Conservation (phyloP, 2,888 invertebrate genomes). For the Diadegma fenestrale region DNA sequence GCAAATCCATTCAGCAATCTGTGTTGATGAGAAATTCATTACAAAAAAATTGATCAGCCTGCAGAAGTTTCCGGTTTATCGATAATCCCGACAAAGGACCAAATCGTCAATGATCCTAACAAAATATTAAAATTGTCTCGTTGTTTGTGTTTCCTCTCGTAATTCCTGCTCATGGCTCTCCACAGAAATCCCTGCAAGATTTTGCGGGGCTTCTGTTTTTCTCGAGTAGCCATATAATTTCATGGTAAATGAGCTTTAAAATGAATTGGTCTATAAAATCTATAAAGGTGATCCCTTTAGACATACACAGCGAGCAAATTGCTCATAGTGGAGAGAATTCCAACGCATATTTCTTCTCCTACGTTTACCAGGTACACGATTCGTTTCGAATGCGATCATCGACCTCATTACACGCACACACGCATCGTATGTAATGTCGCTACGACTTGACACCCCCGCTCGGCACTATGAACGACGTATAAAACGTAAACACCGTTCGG, state of each 20-base stretch:
- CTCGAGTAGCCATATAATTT: slow-evolving; percentile 77
- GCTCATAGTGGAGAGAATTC: slow-evolving; percentile 65
- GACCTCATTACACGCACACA: slow-evolving; percentile 71
- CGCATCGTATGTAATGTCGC: slow-evolving; percentile 69
- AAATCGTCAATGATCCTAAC: background rate
- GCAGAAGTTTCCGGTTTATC: background rate
- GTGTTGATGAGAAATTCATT: background rate
- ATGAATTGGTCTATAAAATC: slow-evolving; percentile 83
- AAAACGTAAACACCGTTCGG: slow-evolving; percentile 69
- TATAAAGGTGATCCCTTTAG: slow-evolving; percentile 71
- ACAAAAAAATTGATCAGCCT: background rate
- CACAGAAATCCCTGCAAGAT: background rate
- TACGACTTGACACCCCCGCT: slow-evolving; percentile 79
- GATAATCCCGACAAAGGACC: background rate
- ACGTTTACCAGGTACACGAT: slow-evolving; percentile 65
- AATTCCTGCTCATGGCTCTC: background rate
- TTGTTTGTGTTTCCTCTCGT: background rate
- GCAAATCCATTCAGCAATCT: background rate
- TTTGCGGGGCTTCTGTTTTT: slow-evolving; percentile 49
- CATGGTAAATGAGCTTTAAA: slow-evolving; percentile 82
- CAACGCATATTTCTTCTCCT: slow-evolving; percentile 74
- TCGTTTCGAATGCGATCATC: slow-evolving; percentile 43
- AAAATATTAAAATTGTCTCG: background rate
- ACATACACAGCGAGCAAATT: slow-evolving; percentile 44
- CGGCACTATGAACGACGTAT: slow-evolving; percentile 71